These are phyloP conservation scores for Zingel zingel DNA, from an alignment of 2,113 vertebrate species.

Conservation along the genomic window DNA sequence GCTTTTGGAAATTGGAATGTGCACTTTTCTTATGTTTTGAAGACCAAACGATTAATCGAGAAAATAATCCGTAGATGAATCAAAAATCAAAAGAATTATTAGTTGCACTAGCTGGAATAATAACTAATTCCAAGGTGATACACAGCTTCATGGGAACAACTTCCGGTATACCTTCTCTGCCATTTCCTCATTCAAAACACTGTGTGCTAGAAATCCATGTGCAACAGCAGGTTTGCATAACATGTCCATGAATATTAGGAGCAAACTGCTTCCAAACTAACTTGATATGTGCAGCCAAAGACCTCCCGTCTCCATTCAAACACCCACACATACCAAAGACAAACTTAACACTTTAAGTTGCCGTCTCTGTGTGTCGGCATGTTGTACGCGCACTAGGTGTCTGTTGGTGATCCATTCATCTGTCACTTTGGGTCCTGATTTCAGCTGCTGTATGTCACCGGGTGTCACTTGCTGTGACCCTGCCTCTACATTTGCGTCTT, in stretches of 20 bases:
- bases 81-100: neutral
- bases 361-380: constrained; percentile 11
- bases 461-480: constrained; percentile 29
- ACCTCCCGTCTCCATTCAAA: neutral
- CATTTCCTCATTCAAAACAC: neutral
- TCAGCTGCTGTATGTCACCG: constrained; percentile 32
- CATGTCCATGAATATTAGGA: constrained; percentile 38
- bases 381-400: neutral
- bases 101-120: neutral
- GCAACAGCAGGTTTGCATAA: constrained; percentile 26
- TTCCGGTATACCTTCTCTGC: neutral
- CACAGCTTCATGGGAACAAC: neutral
- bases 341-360: constrained; percentile 4
- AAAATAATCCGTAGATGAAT: neutral
- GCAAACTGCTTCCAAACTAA: constrained; percentile 8
- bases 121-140: neutral
- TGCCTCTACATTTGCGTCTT: constrained; percentile 1
- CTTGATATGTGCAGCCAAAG: constrained; percentile 7
- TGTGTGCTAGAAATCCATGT: neutral
- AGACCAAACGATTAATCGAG: neutral
- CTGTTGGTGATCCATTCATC: constrained; percentile 3
- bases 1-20: neutral
- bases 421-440: constrained; percentile 41
- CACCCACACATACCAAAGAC: constrained; percentile 6
- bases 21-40: neutral